Conservation (phyloP, 2,888 invertebrate genomes). For the Proisotoma minuta region DNA sequence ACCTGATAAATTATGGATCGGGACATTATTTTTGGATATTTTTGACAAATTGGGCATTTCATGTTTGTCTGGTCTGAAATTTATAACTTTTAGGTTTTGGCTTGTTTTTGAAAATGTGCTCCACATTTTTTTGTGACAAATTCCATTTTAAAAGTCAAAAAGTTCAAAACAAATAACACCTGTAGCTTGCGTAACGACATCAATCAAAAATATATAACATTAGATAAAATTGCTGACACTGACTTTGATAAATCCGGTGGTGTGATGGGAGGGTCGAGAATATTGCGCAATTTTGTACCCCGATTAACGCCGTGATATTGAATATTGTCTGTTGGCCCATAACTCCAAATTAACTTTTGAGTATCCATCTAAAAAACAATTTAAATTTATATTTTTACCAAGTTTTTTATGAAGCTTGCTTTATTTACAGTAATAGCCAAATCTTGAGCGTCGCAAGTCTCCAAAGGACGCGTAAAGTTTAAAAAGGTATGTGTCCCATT, state of each 20-base stretch:
- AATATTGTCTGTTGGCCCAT: background rate
- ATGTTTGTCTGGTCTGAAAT: too few relatives aligned
- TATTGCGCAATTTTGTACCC: background rate
- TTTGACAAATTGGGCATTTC: too few relatives aligned
- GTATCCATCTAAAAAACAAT: background rate
- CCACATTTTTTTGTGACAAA: too few relatives aligned
- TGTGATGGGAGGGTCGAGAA: background rate
- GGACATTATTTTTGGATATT: too few relatives aligned
- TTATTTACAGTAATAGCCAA: background rate
- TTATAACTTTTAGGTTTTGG: too few relatives aligned
- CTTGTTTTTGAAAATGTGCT: too few relatives aligned
- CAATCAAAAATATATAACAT: too few relatives aligned
- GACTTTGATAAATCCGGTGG: background rate
- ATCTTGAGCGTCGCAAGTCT: slow-evolving; percentile 11
- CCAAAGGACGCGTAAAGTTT: background rate
- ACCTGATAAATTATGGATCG: too few relatives aligned
- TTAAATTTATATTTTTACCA: background rate
- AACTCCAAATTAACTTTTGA: slow-evolving; percentile 5
- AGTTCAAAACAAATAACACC: too few relatives aligned
- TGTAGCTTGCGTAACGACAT: too few relatives aligned
- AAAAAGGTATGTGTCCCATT: background rate
- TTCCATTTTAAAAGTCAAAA: too few relatives aligned
- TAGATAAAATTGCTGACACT: background rate
- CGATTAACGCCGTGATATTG: slow-evolving; percentile 4
- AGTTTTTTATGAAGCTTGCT: background rate